Conservation (phyloP, 64 coral and sea anemone species). For the Stylophora pistillata region DNA sequence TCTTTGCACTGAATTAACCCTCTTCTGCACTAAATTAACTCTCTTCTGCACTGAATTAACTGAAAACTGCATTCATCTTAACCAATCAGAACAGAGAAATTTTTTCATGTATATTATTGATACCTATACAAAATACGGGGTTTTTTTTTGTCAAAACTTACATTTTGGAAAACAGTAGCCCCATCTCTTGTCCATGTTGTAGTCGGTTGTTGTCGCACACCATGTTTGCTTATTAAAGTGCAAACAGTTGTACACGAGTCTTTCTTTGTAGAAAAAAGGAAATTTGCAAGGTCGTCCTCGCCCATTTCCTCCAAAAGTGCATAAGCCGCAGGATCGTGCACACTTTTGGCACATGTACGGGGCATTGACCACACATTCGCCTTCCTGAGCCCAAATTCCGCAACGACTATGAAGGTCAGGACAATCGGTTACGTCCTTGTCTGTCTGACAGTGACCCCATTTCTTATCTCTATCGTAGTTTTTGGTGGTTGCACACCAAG, state of each 20-base stretch:
- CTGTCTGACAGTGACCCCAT: conserved; percentile 35
- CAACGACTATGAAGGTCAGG: background rate
- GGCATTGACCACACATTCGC: background rate
- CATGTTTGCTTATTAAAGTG: conserved; percentile 22
- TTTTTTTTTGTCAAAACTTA: conserved; percentile 26
- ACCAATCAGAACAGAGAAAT: no score
- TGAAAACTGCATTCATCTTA: no score
- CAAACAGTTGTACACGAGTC: conserved; percentile 56
- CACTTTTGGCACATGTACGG: conserved; percentile 6
- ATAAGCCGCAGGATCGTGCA: conserved; percentile 60
- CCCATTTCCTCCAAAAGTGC: conserved; percentile 55
- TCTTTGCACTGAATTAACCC: no score
- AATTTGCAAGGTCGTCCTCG: conserved; percentile 40
- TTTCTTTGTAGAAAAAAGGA: conserved; percentile 61
- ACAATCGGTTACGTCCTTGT: conserved; percentile 2
- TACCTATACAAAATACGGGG: no score
- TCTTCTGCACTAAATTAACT: no score
- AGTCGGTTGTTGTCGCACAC: conserved; percentile 63
- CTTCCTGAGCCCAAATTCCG: conserved; percentile 9
- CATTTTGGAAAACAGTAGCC: conserved; percentile 69
- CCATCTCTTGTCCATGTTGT: conserved; percentile 56
- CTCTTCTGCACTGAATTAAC: no score
- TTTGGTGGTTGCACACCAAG: conserved; percentile 33
- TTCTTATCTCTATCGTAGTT: conserved; percentile 35
- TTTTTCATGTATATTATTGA: no score